phyloP scores from a whole-genome alignment of 2,113 vertebrate genomes.

The Telmatochromis brichardi region DNA sequence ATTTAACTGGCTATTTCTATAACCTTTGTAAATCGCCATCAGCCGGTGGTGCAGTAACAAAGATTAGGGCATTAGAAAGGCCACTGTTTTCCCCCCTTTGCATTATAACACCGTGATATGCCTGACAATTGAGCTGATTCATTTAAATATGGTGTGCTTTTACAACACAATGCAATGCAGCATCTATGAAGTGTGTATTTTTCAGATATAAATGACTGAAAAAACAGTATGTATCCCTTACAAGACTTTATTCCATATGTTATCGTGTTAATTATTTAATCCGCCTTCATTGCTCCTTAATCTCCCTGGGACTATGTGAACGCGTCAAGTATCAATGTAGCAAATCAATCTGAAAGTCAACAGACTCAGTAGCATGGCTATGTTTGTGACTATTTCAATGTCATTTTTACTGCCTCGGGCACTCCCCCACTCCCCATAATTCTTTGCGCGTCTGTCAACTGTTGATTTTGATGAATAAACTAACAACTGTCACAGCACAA shows the following conservation, averaged over 20 bases:
- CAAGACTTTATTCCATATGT: neutral
- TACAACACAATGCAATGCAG: neutral
- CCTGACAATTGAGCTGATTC: neutral
- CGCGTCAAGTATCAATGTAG: neutral
- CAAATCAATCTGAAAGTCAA: neutral
- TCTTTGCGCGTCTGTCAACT: neutral
- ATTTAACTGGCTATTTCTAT: constrained; percentile 2
- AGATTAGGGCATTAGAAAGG: neutral
- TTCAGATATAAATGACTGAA: neutral
- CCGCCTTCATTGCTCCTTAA: neutral
- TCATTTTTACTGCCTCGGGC: neutral
- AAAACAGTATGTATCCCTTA: neutral
- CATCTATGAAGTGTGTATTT: neutral
- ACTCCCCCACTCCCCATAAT: neutral
- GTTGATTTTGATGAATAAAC: neutral
- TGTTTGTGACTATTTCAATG: neutral
- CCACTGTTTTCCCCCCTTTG: neutral
- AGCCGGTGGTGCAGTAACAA: neutral
- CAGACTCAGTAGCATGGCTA: neutral
- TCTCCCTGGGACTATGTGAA: neutral
- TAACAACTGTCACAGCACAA: neutral
- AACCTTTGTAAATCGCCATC: neutral
- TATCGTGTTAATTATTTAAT: neutral
- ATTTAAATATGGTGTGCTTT: neutral
- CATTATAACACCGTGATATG: neutral